phyloP scores from a whole-genome alignment of 2,888 invertebrate genomes.

The Rotaria socialis region DNA sequence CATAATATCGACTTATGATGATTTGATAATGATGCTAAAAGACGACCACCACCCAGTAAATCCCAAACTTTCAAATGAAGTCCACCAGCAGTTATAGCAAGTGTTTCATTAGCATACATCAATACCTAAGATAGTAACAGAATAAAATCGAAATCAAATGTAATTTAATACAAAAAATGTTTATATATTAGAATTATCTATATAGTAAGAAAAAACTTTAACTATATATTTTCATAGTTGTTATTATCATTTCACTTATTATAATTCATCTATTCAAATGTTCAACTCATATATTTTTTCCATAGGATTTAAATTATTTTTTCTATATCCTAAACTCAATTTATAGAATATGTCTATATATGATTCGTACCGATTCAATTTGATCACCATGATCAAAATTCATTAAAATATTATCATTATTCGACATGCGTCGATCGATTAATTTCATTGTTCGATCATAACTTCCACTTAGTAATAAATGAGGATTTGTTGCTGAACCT shows the following conservation, averaged over 20 bases:
- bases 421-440: slow-evolving; percentile 72
- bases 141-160: slow-evolving; percentile 56
- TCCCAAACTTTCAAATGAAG: slow-evolving; percentile 90
- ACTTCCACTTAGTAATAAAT: slow-evolving; percentile 62
- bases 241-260: no score
- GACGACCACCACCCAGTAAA: slow-evolving; percentile 72
- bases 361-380: slow-evolving; percentile 77
- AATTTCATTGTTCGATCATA: slow-evolving; percentile 82
- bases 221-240: no score
- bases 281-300: no score
- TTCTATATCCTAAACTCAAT: no score
- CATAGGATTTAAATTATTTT: no score
- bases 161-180: no score
- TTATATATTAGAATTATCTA: no score
- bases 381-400: slow-evolving; percentile 80
- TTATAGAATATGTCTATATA: no score
- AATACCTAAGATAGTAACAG: slow-evolving; percentile 71
- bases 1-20: slow-evolving; percentile 94
- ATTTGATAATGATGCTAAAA: slow-evolving; percentile 76
- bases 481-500: slow-evolving; percentile 64
- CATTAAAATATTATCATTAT: slow-evolving; percentile 65
- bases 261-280: no score
- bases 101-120: slow-evolving; percentile 13
- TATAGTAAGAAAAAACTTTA: no score
- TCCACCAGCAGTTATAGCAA: slow-evolving; percentile 75